Base-by-base conservation (phyloP, 2,113 vertebrate species). In the Gadus macrocephalus region DNA sequence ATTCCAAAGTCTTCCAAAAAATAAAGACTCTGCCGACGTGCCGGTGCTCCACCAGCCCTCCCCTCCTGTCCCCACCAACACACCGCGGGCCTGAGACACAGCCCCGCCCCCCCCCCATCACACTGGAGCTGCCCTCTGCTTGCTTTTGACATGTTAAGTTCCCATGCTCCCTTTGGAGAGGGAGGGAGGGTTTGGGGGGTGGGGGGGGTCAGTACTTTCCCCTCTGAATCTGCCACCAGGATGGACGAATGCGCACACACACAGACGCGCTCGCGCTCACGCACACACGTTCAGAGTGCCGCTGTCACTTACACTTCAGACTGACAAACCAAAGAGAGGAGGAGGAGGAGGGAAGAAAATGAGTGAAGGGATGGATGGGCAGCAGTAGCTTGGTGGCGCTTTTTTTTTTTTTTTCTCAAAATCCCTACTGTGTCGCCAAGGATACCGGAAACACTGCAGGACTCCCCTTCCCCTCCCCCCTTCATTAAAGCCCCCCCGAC, bases 401-500 rank as follows among this genome's bases (percentile, higher is more conserved):
- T 81, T 86, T 82, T 83, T 62, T 78, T 89, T 88, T 88, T 85
- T 87, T 79, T 61, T 19, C 2, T 87, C 74, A 66, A 85, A 87
- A 86, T 80, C 82, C 83, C 84, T 62, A 77, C 87, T 87, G 83
- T 87, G 90, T 92, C 83, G 72, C 90, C 90, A 90, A 85, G 90
- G 91, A 88, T 81, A 92, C 91, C 86, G 86, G 89, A 92, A 92
- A 92, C 89, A 92, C 70, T 69, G 85, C 83, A 79, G 77, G 67
- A 85, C 81, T 78, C 71, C 72, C 82, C 83, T 85, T 89, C 80
- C 82, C 83, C 76, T 68, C 78, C 53, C 42, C 86, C 81, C 78
- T 8, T 42, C 38, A 42, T 42, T 68, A 68, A 64, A 75, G 68
- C 78, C 69, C 76, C 71, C 76, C 72, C 86, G 66, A 83, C 64